These are phyloP conservation scores for Australoheros scitulus DNA, from an alignment of 2,113 vertebrate species.

Conservation along the genomic window DNA sequence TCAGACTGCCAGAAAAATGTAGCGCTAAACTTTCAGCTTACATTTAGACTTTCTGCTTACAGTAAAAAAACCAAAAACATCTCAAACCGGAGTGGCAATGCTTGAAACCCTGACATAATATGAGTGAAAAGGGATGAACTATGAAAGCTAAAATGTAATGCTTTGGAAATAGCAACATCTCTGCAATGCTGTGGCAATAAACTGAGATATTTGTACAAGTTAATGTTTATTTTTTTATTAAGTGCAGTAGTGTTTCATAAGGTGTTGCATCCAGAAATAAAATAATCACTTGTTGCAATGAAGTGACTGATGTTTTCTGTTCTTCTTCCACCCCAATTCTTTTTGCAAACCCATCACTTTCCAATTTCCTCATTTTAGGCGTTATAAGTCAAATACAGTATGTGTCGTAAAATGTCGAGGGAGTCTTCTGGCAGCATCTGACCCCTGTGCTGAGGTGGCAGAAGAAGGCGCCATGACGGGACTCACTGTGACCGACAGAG, in stretches of 20 bases:
- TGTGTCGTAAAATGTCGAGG: constrained; percentile 65
- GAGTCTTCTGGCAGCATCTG: not conserved
- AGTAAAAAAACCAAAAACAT: not conserved
- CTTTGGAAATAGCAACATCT: not conserved
- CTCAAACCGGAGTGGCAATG: not conserved
- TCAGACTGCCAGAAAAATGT: constrained; percentile 20
- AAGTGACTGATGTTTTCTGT: not conserved
- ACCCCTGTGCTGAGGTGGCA: constrained; percentile 29
- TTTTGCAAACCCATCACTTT: not conserved
- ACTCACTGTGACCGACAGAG: constrained; percentile 66
- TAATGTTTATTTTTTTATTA: not conserved
- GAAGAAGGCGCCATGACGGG: constrained; percentile 69
- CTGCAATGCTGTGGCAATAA: not conserved
- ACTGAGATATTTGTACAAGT: accelerated
- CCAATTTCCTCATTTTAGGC: constrained; percentile 12
- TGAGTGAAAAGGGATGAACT: not conserved
- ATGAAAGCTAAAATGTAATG: not conserved
- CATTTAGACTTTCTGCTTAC: not conserved
- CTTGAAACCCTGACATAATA: not conserved
- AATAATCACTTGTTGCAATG: not conserved
- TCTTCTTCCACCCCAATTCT: not conserved
- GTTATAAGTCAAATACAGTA: constrained; percentile 59
- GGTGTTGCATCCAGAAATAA: not conserved
- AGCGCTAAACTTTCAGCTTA: not conserved
- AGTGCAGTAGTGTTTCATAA: not conserved